Conservation (phyloP, 2,888 invertebrate species). For the Rhagophthalmus giganteus region DNA sequence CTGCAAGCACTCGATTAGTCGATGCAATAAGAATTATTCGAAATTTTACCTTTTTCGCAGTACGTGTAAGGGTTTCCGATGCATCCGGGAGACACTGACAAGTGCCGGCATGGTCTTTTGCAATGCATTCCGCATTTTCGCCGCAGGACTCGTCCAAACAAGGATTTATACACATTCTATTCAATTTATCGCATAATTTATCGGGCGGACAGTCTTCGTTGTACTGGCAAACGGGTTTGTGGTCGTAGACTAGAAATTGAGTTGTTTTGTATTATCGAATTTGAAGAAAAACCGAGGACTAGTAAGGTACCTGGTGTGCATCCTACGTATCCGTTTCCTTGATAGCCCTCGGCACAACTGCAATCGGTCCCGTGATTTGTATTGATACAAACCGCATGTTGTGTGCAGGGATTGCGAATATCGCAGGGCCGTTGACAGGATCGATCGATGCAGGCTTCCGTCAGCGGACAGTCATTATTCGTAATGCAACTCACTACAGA, state of each 20-base stretch:
- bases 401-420: constrained; percentile 80
- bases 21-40: no score
- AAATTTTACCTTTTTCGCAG: constrained; percentile 56
- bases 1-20: no score
- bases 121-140: constrained; percentile 77
- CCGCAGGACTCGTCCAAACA: constrained; percentile 80
- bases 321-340: constrained; percentile 83
- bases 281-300: neutral
- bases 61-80: constrained; percentile 77
- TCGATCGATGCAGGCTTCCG: constrained; percentile 83
- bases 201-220: constrained; percentile 90
- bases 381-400: constrained; percentile 84
- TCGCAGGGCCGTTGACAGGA: constrained; percentile 87
- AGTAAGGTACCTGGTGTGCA: constrained; percentile 71
- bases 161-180: constrained; percentile 81
- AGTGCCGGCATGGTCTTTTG: constrained; percentile 74
- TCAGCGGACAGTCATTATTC: constrained; percentile 82
- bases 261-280: constrained; percentile 5
- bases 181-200: constrained; percentile 80
- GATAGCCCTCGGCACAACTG: constrained; percentile 81
- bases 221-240: constrained; percentile 76
- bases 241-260: constrained; percentile 41
- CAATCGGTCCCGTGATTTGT: constrained; percentile 86
- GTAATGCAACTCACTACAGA: constrained; percentile 80
- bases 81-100: constrained; percentile 76